Base-by-base conservation (phyloP, 2,888 invertebrate genomes). In the Meteorus colon region DNA sequence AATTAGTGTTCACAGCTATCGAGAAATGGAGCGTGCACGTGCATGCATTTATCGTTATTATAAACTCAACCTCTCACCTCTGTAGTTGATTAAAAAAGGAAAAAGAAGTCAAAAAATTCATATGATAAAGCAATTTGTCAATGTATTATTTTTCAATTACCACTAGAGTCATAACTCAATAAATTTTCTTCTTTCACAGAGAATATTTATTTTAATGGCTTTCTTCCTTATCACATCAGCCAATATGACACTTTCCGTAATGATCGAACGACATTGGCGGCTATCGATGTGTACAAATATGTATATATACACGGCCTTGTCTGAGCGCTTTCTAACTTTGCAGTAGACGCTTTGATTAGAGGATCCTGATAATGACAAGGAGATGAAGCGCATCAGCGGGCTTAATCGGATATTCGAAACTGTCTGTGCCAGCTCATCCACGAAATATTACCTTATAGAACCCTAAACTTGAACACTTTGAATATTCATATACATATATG, bases 401-500 rank as follows among this genome's bases (percentile, higher is more conserved):
- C 83, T 88, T 88, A 86, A 88, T 88, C 86, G 85, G 85, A 87
- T 88, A 87, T 87, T 84, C 85, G 83, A 86, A 86, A 86, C 86
- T 84, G 86, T 86, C 86, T 84, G 83, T 78, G 79, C 80, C 77
- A 79, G 77, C 77, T 78, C 77, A 79, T 75, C 75, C 63, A 45
- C 71, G 76, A 77, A 76, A 81, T 81, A 78, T 81, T 78, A 71
- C 74, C 75, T 69, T 51, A 45, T 37, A 41, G 63, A 16, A 55
- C 55, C 55, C 55, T 24, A 31, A 24, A 65, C 67, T 75, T 69
- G 27, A 51, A 71, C 65, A 70, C 29, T 41, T 67, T 67, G 62
- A 59, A 16, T 60, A 55, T 37, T 51, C 45, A 67, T 65, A 71
- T 19, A 55, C 8, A 19, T 55, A 55, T 55, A 19, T 19, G n/a